Base-by-base conservation (phyloP, 2,888 invertebrate genomes). In the Emmelina monodactyla region DNA sequence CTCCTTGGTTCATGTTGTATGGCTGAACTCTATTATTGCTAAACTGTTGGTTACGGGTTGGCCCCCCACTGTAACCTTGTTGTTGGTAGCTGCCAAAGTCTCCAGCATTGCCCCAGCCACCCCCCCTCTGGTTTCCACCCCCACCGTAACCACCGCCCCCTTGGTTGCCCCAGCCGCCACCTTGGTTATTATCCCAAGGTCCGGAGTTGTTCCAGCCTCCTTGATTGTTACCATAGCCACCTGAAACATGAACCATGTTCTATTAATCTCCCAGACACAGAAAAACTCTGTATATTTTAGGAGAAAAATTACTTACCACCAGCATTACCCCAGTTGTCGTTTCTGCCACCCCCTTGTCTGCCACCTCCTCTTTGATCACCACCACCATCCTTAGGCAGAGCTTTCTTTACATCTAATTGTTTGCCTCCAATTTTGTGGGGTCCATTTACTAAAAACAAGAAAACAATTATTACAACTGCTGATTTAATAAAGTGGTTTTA, bases 341-440 rank as follows among this genome's bases (percentile, higher is more conserved):
- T 68, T 45, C 72, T 56, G 34, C 63, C 54, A 29, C 72, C 47
- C 66, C 70, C 42, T 53, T 70, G 59, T 49, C 84, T 59, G 61
- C 64, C 64, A 41, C 83, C 71, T 29, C 85, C 82, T 40, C 82
- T 72, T 40, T 84, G 70, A 29, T 82, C 81, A 3, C 84, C 82
- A 28, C 84, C 79, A 16, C 85, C 84, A 49, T 92, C 89, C 63
- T 93, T 93, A 37, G 94, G 92, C 28, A 95, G 73, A 4, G 96
- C 96, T 75, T 97, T 97, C 61, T 96, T 96, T 0, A 95, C 95
- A 71, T 96, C 95, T 16, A 95, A 85, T 53, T 88, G 88, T 60
- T 93, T 93, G 1, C 92, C 92, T 56, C 89, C 89, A 29, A 96
- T 88, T 51, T 88, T 87, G 57, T 95, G 94, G 46, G 88, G 88